Conservation (phyloP, 2,888 invertebrate genomes). For the Serripes groenlandicus region DNA sequence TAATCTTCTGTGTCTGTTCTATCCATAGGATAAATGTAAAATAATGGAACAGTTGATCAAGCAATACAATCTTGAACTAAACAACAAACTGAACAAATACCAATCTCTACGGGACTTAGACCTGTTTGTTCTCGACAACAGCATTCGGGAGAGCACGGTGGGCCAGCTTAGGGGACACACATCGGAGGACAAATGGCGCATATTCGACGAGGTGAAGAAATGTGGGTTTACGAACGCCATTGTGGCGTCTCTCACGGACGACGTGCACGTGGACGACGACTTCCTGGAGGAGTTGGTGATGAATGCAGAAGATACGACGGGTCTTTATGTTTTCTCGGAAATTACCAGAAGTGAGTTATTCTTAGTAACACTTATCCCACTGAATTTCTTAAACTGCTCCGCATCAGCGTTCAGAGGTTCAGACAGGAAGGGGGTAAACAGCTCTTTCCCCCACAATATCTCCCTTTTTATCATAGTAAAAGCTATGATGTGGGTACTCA, state of each 20-base stretch:
- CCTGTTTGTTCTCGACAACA: constrained; percentile 13
- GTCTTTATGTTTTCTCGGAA: constrained; percentile 4
- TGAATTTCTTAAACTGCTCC: too few species aligned
- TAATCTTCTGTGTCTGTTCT: too few species aligned
- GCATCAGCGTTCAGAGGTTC: too few species aligned
- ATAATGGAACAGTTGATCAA: too few species aligned
- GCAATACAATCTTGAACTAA: too few species aligned
- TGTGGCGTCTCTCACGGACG: constrained; percentile 2
- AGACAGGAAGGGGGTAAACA: too few species aligned
- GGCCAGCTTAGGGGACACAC: constrained; percentile 4
- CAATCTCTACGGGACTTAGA: neutral
- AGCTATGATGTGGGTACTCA: too few species aligned
- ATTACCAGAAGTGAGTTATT: neutral
- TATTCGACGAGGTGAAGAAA: constrained; percentile 9
- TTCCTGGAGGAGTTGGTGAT: neutral
- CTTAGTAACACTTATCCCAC: neutral
- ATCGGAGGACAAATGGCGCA: neutral
- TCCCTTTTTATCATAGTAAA: too few species aligned
- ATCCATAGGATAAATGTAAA: too few species aligned
- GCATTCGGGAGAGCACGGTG: constrained; percentile 9
- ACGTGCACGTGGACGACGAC: constrained; percentile 7
- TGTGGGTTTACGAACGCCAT: constrained; percentile 6
- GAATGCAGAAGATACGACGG: neutral
- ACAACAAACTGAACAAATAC: neutral
- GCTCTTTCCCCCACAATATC: too few species aligned